These are phyloP conservation scores for Parasteatoda tepidariorum DNA, from an alignment of 1,140 invertebrate genomes.

Conservation along the genomic window DNA sequence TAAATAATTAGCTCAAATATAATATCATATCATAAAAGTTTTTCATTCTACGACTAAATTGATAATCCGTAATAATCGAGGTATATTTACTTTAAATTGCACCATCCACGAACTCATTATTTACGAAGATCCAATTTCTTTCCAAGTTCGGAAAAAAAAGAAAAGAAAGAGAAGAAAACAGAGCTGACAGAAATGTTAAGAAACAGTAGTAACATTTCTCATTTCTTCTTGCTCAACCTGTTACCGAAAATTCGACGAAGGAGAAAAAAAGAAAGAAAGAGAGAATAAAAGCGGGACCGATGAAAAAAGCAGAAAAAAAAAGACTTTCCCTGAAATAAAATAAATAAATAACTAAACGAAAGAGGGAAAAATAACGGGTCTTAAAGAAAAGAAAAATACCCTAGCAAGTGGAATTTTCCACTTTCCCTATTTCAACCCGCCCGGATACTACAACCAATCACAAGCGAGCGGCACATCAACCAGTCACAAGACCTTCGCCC, in stretches of 20 bases:
- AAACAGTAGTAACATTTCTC: slow-evolving; percentile 14
- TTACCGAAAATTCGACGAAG: slow-evolving; percentile 18
- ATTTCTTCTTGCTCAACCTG: slow-evolving; percentile 31
- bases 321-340: slow-evolving; percentile 18
- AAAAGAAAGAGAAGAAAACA: not conserved
- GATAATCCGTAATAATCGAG: too few species aligned
- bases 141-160: too few species aligned
- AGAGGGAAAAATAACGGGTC: slow-evolving; percentile 24
- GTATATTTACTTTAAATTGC: too few species aligned
- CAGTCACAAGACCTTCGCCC: slow-evolving; percentile 48
- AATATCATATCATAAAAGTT: too few species aligned
- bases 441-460: slow-evolving; percentile 47
- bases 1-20: too few species aligned
- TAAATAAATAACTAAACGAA: slow-evolving; percentile 3
- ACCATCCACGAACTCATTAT: too few species aligned
- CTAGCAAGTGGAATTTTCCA: slow-evolving; percentile 49
- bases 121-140: too few species aligned
- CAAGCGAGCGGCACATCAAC: slow-evolving; percentile 44
- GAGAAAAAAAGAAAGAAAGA: not conserved
- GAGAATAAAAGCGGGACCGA: not conserved
- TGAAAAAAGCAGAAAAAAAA: not conserved
- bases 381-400: slow-evolving; percentile 32
- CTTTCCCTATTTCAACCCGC: slow-evolving; percentile 52
- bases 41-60: too few species aligned
- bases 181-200: not conserved